Percentiles rank a stretch among this genome's conserved stretches.
Conservation (phyloP, 2,888 invertebrate species). For the Drosophila rubida region DNA sequence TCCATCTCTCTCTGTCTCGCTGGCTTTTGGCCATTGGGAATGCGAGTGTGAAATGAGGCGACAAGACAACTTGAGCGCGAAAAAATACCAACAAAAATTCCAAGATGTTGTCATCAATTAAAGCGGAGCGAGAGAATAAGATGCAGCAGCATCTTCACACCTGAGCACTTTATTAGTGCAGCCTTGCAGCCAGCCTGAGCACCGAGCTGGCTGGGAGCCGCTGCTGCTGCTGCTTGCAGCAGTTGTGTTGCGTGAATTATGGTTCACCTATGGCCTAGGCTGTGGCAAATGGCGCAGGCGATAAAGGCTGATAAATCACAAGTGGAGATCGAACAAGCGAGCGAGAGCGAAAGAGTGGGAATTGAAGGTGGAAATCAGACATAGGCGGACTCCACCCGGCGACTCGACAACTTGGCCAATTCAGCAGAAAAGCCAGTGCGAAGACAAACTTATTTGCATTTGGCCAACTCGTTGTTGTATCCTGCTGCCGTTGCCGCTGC, state of each 20-base stretch:
- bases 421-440: slow-evolving; percentile 63
- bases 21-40: slow-evolving; percentile 18
- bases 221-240: background rate
- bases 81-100: slow-evolving; percentile 84
- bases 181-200: background rate
- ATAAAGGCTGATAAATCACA: slow-evolving; percentile 71
- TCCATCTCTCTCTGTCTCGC: background rate
- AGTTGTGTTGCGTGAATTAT: slow-evolving; percentile 55
- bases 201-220: background rate
- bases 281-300: slow-evolving; percentile 61
- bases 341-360: slow-evolving; percentile 12
- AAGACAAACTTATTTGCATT: slow-evolving; percentile 75
- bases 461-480: slow-evolving; percentile 37
- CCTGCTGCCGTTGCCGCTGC: slow-evolving; percentile 8
- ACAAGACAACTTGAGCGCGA: slow-evolving; percentile 63
- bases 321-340: slow-evolving; percentile 4
- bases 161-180: slow-evolving; percentile 84
- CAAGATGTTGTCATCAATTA: slow-evolving; percentile 85
- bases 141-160: slow-evolving; percentile 78
- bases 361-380: slow-evolving; percentile 57
- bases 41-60: slow-evolving; percentile 63
- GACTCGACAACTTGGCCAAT: slow-evolving; percentile 55
- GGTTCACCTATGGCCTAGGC: slow-evolving; percentile 66
- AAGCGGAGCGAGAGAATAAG: slow-evolving; percentile 63
- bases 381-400: slow-evolving; percentile 25